phyloP scores from a whole-genome alignment of 2,888 invertebrate genomes.

The Oscheius sp. region DNA sequence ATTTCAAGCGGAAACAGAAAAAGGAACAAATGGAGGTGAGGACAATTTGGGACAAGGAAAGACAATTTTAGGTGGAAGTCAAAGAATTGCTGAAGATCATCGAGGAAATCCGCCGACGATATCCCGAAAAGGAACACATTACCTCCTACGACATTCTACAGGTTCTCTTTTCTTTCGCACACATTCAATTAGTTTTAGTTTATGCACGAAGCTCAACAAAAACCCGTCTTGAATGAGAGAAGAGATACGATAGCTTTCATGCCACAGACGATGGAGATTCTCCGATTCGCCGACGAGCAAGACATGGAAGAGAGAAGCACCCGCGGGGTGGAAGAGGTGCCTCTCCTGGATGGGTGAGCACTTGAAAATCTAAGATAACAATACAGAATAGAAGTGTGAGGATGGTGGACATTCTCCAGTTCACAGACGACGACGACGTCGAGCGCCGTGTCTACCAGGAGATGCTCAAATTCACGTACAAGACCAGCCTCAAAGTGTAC shows the following conservation, averaged over 20 bases:
- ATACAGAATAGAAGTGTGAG: constrained; percentile 20
- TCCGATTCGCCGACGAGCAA: constrained; percentile 64
- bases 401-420: constrained; percentile 50
- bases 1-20: constrained; percentile 66
- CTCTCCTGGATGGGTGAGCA: constrained; percentile 41
- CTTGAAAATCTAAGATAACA: background rate
- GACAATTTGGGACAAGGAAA: constrained; percentile 44
- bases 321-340: constrained; percentile 50
- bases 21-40: constrained; percentile 64
- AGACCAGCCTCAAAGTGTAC: constrained; percentile 17
- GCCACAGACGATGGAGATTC: constrained; percentile 63
- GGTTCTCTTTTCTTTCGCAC: constrained; percentile 37
- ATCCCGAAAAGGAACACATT: constrained; percentile 71
- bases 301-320: constrained; percentile 59
- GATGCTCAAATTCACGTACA: constrained; percentile 50
- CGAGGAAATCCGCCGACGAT: constrained; percentile 66
- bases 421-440: constrained; percentile 51
- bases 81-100: constrained; percentile 72
- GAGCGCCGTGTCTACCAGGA: constrained; percentile 52
- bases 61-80: constrained; percentile 70
- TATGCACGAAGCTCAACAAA: constrained; percentile 63
- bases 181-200: constrained; percentile 57
- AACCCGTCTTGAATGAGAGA: constrained; percentile 43
- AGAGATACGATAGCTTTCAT: constrained; percentile 72
- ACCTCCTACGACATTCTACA: constrained; percentile 70